Evolutionary conservation across 35 echinoderm and acorn worm genomes (phyloP).

Genomic region (Ophiothrix spiculata): DNA sequence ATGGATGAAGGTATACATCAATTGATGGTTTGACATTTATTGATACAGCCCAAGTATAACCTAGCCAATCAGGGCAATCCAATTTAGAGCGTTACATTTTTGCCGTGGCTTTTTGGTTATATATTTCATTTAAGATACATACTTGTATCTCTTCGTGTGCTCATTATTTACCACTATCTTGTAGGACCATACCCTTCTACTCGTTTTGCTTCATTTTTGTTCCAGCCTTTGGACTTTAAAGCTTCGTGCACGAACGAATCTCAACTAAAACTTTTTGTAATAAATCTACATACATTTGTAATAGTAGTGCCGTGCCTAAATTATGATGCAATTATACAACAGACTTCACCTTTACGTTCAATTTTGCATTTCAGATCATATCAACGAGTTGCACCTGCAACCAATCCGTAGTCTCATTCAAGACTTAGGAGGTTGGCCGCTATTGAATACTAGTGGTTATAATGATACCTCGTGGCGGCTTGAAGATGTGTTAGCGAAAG

Average conservation of each 20-base stretch:
- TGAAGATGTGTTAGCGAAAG: conserved; percentile 45
- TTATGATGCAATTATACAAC: neutral
- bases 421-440: conserved; percentile 75
- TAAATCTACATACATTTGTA: neutral
- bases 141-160: neutral
- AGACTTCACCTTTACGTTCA: neutral
- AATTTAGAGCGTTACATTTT: neutral
- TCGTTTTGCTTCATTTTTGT: too few species aligned
- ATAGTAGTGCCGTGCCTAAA: neutral
- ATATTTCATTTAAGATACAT: neutral
- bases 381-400: conserved; percentile 31
- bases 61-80: neutral
- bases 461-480: conserved; percentile 60
- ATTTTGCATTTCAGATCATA: conserved; percentile 22
- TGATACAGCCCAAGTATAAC: neutral
- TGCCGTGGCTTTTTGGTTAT: too few species aligned
- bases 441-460: conserved; percentile 48
- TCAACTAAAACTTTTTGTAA: neutral
- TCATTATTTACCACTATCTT: neutral
- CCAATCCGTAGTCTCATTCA: conserved; percentile 42
- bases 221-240: too few species aligned
- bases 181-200: neutral
- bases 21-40: neutral
- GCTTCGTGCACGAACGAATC: too few species aligned
- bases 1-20: conserved; percentile 46